Conservation (phyloP, 2,797 vertebrate species). For the Macroramphosus scolopax region DNA sequence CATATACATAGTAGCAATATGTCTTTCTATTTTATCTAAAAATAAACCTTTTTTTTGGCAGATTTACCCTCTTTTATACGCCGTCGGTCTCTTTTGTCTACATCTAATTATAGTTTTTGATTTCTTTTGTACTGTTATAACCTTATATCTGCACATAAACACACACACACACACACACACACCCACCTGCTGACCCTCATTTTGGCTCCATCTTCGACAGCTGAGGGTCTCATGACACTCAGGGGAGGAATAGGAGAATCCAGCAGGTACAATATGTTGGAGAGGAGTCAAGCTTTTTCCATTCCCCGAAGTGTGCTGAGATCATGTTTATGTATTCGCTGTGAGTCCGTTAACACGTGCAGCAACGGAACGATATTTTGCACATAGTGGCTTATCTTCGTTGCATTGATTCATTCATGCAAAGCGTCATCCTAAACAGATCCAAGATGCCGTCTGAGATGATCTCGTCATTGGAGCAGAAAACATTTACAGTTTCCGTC, state of each 20-base stretch:
- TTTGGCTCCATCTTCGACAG: constrained; percentile 60
- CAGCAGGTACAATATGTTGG: constrained; percentile 72
- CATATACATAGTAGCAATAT: too few relatives aligned
- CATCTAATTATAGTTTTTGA: constrained; percentile 12
- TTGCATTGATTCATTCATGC: too few relatives aligned
- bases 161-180: constrained; percentile 13
- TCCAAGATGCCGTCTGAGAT: background rate
- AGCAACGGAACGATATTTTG: constrained; percentile 11
- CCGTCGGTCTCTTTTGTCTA: background rate
- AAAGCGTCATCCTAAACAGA: too few relatives aligned
- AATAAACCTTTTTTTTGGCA: too few relatives aligned
- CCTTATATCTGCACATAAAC: constrained; percentile 18
- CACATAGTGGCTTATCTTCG: background rate
- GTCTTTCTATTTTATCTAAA: too few relatives aligned
- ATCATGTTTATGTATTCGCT: constrained; percentile 54
- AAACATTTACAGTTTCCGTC: constrained; percentile 16
- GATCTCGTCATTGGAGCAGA: constrained; percentile 5
- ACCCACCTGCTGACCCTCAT: constrained; percentile 47
- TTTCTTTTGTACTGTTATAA: constrained; percentile 35
- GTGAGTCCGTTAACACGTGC: constrained; percentile 35
- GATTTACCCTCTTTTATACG: background rate
- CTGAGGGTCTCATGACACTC: constrained; percentile 67
- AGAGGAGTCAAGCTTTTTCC: constrained; percentile 65
- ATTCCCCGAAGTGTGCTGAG: constrained; percentile 50
- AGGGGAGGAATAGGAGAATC: constrained; percentile 57